Evolutionary conservation across 1,140 invertebrate genomes (phyloP).

Genomic region (Cotesia vestalis): DNA sequence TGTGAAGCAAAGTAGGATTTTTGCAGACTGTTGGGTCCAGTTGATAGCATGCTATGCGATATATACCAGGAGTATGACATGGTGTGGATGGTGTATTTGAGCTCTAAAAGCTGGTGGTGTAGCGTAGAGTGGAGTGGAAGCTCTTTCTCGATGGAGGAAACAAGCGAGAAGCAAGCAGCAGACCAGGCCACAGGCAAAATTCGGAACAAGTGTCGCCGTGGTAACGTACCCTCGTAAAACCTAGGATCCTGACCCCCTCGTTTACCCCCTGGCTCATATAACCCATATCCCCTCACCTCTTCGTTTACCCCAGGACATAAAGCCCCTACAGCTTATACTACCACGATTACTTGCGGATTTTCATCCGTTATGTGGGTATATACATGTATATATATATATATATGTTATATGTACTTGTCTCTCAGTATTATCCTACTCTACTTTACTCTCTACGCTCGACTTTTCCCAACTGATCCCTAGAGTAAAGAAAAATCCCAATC

Average conservation of each 20-base stretch:
- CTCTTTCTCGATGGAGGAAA: slow-evolving; percentile 15
- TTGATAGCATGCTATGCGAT: too few species aligned
- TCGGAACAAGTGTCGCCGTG: slow-evolving; percentile 46
- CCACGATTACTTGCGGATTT: slow-evolving; percentile 23
- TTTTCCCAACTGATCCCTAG: slow-evolving; percentile 32
- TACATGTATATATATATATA: slow-evolving; percentile 8
- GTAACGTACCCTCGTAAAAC: slow-evolving; percentile 48
- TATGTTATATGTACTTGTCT: background rate
- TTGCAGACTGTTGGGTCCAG: slow-evolving; percentile 31
- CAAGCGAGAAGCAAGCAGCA: slow-evolving; percentile 25
- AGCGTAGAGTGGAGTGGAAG: background rate
- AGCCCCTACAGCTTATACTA: slow-evolving; percentile 30
- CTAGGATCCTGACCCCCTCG: slow-evolving; percentile 14
- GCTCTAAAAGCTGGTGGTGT: too few species aligned
- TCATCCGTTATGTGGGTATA: background rate
- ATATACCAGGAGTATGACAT: slow-evolving; percentile 12
- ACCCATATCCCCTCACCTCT: slow-evolving; percentile 1
- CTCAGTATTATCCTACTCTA: too few species aligned
- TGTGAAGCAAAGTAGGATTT: slow-evolving; percentile 24
- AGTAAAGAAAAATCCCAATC: slow-evolving; percentile 30
- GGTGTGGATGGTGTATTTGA: background rate
- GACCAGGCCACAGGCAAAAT: slow-evolving; percentile 35
- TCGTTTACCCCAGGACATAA: slow-evolving; percentile 25
- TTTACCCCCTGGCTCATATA: background rate
- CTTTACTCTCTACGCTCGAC: slow-evolving; percentile 25